A percentile compares a stretch with the other conserved stretches of the same genome.
Evolutionary conservation across 2,797 vertebrate species (phyloP).

Genomic region (Pangasius macronema): DNA sequence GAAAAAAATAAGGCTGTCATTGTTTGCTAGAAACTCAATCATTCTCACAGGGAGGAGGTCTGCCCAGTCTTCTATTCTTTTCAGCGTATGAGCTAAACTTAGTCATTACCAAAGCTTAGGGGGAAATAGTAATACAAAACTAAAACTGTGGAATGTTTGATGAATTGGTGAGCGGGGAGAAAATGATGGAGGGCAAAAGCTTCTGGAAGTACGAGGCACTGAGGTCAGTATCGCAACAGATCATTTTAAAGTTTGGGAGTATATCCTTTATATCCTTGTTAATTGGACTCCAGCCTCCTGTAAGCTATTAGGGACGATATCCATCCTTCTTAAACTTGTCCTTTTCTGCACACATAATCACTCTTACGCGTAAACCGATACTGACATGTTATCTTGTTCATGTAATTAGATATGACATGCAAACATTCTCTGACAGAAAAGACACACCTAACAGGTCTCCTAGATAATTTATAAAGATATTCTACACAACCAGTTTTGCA

Average conservation of each 20-base stretch:
- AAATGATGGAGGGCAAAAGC: conserved; percentile 62
- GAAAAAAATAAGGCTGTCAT: conserved; percentile 54
- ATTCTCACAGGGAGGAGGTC: conserved; percentile 48
- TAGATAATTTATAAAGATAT: background rate
- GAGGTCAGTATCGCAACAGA: conserved; percentile 54
- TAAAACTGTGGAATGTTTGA: conserved; percentile 41
- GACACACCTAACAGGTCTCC: background rate
- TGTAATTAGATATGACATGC: background rate
- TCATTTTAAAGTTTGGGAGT: conserved; percentile 52
- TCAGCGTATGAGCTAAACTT: conserved; percentile 29
- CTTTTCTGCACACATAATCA: conserved; percentile 17
- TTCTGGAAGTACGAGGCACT: conserved; percentile 48
- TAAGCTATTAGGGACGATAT: conserved; percentile 23
- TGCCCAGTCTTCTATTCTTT: conserved; percentile 53
- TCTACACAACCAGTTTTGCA: background rate
- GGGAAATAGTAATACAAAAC: conserved; percentile 46
- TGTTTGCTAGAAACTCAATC: conserved; percentile 54
- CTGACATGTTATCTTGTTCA: background rate
- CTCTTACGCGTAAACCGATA: background rate
- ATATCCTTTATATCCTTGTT: conserved; percentile 38
- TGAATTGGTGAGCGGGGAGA: conserved; percentile 65
- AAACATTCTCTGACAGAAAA: background rate
- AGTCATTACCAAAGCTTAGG: conserved; percentile 41
- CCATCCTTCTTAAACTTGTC: conserved; percentile 39
- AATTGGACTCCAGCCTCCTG: conserved; percentile 42